Evolutionary conservation across 2,113 vertebrate species (phyloP).

Genomic region (Pituophis catenifer): DNA sequence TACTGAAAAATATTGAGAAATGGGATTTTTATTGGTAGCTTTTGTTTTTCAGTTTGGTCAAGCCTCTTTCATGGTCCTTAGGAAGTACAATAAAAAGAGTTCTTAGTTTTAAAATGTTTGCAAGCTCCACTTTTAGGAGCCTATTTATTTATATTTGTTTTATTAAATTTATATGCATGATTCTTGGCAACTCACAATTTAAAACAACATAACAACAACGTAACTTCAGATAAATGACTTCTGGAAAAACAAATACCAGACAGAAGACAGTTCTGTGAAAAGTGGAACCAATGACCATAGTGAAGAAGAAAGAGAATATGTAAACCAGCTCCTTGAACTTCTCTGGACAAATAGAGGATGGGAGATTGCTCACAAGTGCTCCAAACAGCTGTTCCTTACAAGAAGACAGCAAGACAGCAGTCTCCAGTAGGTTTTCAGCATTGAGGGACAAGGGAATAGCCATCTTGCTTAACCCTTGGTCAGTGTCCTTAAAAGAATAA

Average conservation of each 20-base stretch:
- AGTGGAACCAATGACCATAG: not conserved
- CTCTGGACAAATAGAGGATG: not conserved
- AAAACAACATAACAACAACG: not conserved
- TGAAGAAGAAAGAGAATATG: not conserved
- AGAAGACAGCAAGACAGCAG: not conserved
- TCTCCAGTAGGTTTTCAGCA: not conserved
- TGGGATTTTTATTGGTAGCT: not conserved
- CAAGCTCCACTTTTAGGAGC: not conserved
- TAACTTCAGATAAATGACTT: not conserved
- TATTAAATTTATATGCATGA: not conserved
- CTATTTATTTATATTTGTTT: not conserved
- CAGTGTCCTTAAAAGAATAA: not conserved
- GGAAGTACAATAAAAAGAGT: not conserved
- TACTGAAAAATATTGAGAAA: not conserved
- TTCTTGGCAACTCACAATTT: not conserved
- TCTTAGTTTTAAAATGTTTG: not conserved
- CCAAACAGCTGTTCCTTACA: not conserved
- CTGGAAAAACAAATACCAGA: not conserved
- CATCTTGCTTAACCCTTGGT: not conserved
- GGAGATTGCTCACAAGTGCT: not conserved
- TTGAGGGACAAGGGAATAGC: not conserved
- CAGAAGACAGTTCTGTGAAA: not conserved
- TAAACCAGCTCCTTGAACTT: not conserved
- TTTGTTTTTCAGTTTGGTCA: not conserved
- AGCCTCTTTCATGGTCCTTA: not conserved